These are phyloP conservation scores for Mesochorus sp. DNA, from an alignment of 2,888 invertebrate genomes.

Conservation along the genomic window DNA sequence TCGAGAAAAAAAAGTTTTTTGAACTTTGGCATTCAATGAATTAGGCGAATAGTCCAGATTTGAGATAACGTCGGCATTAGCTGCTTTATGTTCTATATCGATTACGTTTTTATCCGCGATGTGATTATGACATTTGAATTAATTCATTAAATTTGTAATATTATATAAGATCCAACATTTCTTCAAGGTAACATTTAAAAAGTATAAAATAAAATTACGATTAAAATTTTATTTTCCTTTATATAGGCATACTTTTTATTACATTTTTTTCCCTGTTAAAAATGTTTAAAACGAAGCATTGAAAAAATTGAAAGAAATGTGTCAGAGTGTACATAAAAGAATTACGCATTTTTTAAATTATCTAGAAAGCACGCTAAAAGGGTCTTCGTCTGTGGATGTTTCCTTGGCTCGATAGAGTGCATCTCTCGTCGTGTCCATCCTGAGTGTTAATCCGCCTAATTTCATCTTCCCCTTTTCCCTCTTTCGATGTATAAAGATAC, in stretches of 20 bases:
- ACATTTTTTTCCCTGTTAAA: background rate
- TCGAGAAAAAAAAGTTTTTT: conserved; percentile 24
- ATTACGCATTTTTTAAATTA: conserved; percentile 71
- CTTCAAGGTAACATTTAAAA: background rate
- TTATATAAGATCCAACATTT: conserved; percentile 7
- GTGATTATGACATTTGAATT: conserved; percentile 7
- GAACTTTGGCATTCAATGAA: background rate
- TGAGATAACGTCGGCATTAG: conserved; percentile 61
- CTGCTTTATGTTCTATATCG: background rate
- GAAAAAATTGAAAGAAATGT: conserved; percentile 8
- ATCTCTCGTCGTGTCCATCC: conserved; percentile 66
- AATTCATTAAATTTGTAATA: conserved; percentile 14
- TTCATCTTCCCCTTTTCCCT: conserved; percentile 66
- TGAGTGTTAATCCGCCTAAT: conserved; percentile 74
- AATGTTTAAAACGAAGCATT: conserved; percentile 6
- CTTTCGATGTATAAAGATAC: conserved; percentile 69
- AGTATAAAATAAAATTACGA: conserved; percentile 22
- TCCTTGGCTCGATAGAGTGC: conserved; percentile 2
- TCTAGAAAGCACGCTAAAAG: conserved; percentile 67
- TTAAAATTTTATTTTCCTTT: background rate
- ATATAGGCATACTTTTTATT: background rate
- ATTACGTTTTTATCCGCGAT: conserved; percentile 16
- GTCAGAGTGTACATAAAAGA: conserved; percentile 50
- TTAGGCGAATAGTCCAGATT: conserved; percentile 60
- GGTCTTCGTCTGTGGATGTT: conserved; percentile 14